Percentiles rank a stretch among this genome's conserved stretches.
Evolutionary conservation across 35 echinoderm and acorn worm genomes (phyloP).

Genomic region (Patiria miniata): DNA sequence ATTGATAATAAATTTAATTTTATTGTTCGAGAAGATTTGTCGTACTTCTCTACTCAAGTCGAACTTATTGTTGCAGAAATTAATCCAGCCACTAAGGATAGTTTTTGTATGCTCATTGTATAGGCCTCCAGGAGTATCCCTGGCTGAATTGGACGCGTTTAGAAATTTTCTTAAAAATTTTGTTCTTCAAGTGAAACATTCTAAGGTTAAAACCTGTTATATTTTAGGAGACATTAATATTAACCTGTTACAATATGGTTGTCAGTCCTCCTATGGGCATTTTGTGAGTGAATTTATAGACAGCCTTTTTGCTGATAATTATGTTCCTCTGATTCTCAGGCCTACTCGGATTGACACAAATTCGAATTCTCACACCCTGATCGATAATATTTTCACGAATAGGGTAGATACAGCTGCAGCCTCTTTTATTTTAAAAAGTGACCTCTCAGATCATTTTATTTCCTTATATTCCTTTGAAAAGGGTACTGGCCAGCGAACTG

Average conservation of each 20-base stretch:
- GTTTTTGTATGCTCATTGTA: neutral
- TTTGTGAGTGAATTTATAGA: constrained; percentile 1
- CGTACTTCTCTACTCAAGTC: neutral
- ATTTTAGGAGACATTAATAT: neutral
- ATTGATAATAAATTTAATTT: neutral
- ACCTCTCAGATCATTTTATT: constrained; percentile 8
- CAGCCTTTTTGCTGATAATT: neutral
- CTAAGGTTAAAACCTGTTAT: neutral
- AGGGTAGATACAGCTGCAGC: neutral
- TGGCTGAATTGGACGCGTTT: neutral
- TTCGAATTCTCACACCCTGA: neutral
- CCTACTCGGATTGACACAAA: constrained; percentile 7
- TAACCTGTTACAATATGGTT: constrained; percentile 1
- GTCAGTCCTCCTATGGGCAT: neutral
- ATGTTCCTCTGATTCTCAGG: neutral
- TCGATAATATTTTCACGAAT: neutral
- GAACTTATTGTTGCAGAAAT: neutral
- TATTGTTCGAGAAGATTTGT: neutral
- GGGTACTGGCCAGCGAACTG: neutral
- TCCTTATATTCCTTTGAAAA: neutral
- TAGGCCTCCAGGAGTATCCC: neutral
- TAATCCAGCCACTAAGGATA: constrained; percentile 7
- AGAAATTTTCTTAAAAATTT: neutral
- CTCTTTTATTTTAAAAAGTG: constrained; percentile 9
- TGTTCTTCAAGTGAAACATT: neutral